Evolutionary conservation across 2,888 invertebrate genomes (phyloP).

Genomic region (Silvanus unidentatus): DNA sequence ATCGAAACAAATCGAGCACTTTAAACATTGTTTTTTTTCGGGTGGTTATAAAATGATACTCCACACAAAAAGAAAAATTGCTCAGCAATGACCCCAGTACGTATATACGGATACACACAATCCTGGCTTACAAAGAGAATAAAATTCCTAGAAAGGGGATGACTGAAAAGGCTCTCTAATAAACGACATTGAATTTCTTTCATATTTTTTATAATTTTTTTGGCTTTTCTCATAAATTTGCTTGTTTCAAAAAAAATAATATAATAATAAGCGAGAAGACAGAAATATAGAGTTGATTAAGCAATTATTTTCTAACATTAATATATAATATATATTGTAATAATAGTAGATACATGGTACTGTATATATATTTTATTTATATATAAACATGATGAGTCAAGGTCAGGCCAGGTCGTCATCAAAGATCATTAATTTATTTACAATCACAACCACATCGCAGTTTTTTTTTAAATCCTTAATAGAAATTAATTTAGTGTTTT

Average conservation of each 20-base stretch:
- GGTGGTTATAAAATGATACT: too few relatives aligned
- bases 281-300: constrained; percentile 42
- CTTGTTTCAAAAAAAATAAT: constrained; percentile 33
- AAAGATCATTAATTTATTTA: constrained; percentile 41
- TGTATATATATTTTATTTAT: constrained; percentile 35
- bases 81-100: constrained; percentile 31
- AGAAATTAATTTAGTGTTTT: too few relatives aligned
- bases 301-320: constrained; percentile 41
- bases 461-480: neutral
- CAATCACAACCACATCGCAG: constrained; percentile 45
- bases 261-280: constrained; percentile 38
- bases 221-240: constrained; percentile 39
- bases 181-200: constrained; percentile 37
- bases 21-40: too few relatives aligned
- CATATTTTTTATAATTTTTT: constrained; percentile 41
- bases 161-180: constrained; percentile 18
- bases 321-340: constrained; percentile 32
- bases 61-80: too few relatives aligned
- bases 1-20: too few relatives aligned
- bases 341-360: constrained; percentile 44
- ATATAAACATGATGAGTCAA: constrained; percentile 43
- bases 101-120: constrained; percentile 41
- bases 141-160: too few relatives aligned
- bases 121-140: too few relatives aligned
- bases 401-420: constrained; percentile 48